These are phyloP conservation scores for Eupithecia abbreviata DNA, from an alignment of 2,888 invertebrate genomes.

Conservation along the genomic window DNA sequence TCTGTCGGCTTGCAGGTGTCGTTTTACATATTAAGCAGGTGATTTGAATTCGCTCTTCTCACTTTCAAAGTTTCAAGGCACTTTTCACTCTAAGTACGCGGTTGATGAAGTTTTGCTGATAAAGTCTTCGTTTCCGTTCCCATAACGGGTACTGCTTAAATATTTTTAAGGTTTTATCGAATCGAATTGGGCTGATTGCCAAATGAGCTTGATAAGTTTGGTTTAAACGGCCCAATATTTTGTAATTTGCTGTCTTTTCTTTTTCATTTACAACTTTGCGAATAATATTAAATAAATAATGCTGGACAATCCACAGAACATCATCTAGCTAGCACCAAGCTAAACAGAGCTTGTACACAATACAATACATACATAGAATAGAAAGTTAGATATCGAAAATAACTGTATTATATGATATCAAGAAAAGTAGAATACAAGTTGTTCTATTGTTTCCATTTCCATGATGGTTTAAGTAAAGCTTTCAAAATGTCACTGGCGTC, in stretches of 20 bases:
- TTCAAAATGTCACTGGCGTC: constrained; percentile 26
- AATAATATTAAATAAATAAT: too few relatives aligned
- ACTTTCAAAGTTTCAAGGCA: constrained; percentile 44
- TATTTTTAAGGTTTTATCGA: not conserved
- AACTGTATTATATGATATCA: not conserved
- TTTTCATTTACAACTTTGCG: not conserved
- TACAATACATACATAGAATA: too few relatives aligned
- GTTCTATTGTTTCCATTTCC: constrained; percentile 21
- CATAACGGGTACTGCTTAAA: constrained; percentile 15
- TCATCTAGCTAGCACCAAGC: too few relatives aligned
- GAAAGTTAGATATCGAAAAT: not conserved
- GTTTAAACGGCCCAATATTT: not conserved
- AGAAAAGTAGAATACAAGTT: not conserved
- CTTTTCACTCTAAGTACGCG: constrained; percentile 42
- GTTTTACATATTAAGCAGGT: constrained; percentile 79
- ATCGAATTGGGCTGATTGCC: constrained; percentile 1
- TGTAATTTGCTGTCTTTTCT: not conserved
- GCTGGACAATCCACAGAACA: too few relatives aligned
- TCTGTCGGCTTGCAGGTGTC: constrained; percentile 79
- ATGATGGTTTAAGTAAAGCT: constrained; percentile 10
- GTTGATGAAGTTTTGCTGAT: constrained; percentile 24
- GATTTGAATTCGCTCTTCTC: constrained; percentile 72
- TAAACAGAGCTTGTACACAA: too few relatives aligned
- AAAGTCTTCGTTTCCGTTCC: constrained; percentile 35
- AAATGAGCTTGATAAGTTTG: constrained; percentile 11